Evolutionary conservation across 2,113 vertebrate genomes (phyloP).

Genomic region (Charina bottae): DNA sequence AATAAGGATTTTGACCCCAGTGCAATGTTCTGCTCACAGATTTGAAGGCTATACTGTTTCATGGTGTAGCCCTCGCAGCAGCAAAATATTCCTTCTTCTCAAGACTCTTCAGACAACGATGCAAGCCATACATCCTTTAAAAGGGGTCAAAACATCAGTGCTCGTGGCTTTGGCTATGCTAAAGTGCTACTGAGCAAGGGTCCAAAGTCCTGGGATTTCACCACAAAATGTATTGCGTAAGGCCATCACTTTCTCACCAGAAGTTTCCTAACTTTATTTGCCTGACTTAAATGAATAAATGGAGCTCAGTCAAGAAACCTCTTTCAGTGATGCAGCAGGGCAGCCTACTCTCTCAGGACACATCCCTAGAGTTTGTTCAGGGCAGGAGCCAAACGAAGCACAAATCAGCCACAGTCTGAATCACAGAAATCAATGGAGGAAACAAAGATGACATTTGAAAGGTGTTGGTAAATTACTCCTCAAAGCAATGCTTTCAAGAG

Average conservation of each 20-base stretch:
- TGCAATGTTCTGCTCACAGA: not conserved
- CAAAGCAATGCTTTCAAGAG: conserved; percentile 68
- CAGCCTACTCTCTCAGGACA: conserved; percentile 67
- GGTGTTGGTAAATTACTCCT: conserved; percentile 69
- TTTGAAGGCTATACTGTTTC: not conserved
- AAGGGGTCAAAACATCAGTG: not conserved
- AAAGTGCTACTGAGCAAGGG: not conserved
- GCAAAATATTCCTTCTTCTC: not conserved
- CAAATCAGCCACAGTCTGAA: conserved; percentile 64
- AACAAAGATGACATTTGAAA: conserved; percentile 72
- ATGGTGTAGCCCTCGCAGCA: no score
- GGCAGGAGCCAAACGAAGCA: conserved; percentile 63
- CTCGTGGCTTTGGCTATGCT: not conserved
- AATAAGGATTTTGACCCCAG: not conserved
- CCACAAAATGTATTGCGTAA: conserved; percentile 35
- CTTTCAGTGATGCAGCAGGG: conserved; percentile 45
- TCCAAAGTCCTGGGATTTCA: not conserved
- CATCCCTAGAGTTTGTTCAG: conserved; percentile 64
- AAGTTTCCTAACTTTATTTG: conserved; percentile 49
- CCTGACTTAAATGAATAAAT: conserved; percentile 39
- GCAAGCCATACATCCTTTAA: not conserved
- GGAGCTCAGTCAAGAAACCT: conserved; percentile 42
- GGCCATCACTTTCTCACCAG: conserved; percentile 15
- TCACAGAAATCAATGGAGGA: conserved; percentile 58
- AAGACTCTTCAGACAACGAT: not conserved